These are phyloP conservation scores for Oxycera nigricornis DNA, from an alignment of 2,888 invertebrate species.

Conservation along the genomic window DNA sequence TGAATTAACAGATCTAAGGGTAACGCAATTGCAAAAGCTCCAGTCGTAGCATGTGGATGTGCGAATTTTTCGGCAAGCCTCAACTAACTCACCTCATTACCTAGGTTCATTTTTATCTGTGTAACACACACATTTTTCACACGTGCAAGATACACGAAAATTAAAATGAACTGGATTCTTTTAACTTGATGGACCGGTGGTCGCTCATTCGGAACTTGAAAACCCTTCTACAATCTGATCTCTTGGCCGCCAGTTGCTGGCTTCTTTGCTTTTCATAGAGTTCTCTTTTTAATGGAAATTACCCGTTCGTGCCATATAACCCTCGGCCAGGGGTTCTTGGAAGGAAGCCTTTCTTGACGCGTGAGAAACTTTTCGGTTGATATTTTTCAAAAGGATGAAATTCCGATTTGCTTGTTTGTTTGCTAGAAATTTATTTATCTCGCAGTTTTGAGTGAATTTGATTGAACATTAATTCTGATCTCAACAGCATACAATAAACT, in stretches of 20 bases:
- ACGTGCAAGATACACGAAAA: neutral
- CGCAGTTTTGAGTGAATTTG: too few species aligned
- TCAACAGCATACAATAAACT: too few species aligned
- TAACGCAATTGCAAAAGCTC: too few species aligned
- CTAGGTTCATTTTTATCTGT: too few species aligned
- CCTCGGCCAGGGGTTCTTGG: conserved; percentile 18
- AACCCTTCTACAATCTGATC: conserved; percentile 17
- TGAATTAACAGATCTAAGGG: too few species aligned
- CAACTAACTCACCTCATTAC: too few species aligned
- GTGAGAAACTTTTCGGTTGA: conserved; percentile 31
- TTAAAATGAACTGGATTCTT: conserved; percentile 27
- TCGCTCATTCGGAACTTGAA: neutral
- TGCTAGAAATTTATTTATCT: too few species aligned
- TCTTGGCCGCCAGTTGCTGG: conserved; percentile 5
- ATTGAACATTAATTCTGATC: too few species aligned
- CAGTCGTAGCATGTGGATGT: too few species aligned
- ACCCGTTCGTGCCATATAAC: conserved; percentile 36
- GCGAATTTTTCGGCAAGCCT: too few species aligned
- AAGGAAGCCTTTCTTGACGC: neutral
- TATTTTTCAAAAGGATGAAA: conserved; percentile 18
- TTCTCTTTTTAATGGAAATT: conserved; percentile 31
- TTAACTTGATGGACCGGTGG: conserved; percentile 37
- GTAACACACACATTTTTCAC: too few species aligned
- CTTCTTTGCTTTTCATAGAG: conserved; percentile 18
- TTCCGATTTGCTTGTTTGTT: too few species aligned